These are phyloP conservation scores for Caprella mutica DNA, from an alignment of 2,888 invertebrate species.

Conservation along the genomic window DNA sequence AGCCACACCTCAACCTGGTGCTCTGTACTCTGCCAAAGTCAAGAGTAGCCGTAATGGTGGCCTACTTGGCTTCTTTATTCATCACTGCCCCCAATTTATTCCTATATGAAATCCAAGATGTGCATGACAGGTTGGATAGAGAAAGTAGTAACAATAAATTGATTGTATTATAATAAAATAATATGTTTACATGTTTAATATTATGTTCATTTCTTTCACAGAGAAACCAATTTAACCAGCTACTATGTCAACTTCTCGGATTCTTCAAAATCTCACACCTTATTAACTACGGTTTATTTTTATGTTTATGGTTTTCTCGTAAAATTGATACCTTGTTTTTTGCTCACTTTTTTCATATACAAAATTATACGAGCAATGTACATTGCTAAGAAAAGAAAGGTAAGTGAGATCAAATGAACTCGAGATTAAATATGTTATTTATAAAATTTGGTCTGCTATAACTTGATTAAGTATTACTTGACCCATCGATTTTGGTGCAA, in stretches of 20 bases:
- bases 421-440: too few relatives aligned
- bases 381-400: conserved; percentile 26
- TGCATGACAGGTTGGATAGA: too few relatives aligned
- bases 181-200: background rate
- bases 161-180: background rate
- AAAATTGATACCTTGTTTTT: conserved; percentile 79
- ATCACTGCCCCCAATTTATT: conserved; percentile 77
- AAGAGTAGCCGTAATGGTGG: conserved; percentile 59
- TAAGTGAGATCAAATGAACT: too few relatives aligned
- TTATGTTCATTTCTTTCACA: background rate
- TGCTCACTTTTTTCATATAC: conserved; percentile 54
- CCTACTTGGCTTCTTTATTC: conserved; percentile 69
- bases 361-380: conserved; percentile 34
- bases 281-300: conserved; percentile 47
- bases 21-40: conserved; percentile 74
- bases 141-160: too few relatives aligned
- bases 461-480: too few relatives aligned
- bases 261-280: too few relatives aligned
- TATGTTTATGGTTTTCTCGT: conserved; percentile 87
- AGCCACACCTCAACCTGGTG: conserved; percentile 64
- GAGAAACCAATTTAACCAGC: background rate
- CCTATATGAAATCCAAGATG: too few relatives aligned
- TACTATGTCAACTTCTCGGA: too few relatives aligned
- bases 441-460: too few relatives aligned
- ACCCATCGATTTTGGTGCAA: too few relatives aligned